Conservation (phyloP, 1,140 invertebrate genomes). For the Drosophila nikananu region DNA sequence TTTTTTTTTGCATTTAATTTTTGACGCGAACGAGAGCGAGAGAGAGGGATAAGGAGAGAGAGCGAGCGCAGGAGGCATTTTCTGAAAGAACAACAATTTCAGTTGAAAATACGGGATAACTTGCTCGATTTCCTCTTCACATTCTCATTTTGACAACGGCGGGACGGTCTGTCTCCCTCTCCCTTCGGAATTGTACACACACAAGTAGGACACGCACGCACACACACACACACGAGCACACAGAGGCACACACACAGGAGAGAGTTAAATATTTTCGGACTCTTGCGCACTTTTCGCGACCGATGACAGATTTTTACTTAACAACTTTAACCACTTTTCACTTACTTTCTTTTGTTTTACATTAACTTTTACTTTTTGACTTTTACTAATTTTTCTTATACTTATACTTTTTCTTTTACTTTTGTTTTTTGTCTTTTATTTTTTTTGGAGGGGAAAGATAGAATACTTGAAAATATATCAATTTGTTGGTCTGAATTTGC, state of each 20-base stretch:
- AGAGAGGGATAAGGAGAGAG: conserved; percentile 22
- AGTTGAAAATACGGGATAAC: conserved; percentile 23
- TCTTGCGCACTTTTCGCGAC: conserved; percentile 78
- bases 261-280: conserved; percentile 46
- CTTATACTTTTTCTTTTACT: conserved; percentile 19
- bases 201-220: conserved; percentile 61
- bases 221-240: conserved; percentile 47
- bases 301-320: conserved; percentile 51
- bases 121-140: conserved; percentile 17
- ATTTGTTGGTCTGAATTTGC: conserved; percentile 65
- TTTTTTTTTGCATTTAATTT: conserved; percentile 41
- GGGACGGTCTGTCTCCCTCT: conserved; percentile 19
- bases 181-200: conserved; percentile 23
- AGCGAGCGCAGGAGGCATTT: conserved; percentile 25
- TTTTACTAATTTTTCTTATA: conserved; percentile 32
- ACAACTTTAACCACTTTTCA: conserved; percentile 57
- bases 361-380: conserved; percentile 35
- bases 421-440: conserved; percentile 49
- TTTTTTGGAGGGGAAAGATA: conserved; percentile 81
- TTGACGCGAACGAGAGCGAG: conserved; percentile 58
- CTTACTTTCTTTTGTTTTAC: conserved; percentile 33
- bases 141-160: conserved; percentile 8
- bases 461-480: conserved; percentile 83
- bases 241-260: conserved; percentile 49
- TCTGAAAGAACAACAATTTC: conserved; percentile 28